phyloP scores from a whole-genome alignment of 2,113 vertebrate genomes.

The Nyctibius bracteatus region DNA sequence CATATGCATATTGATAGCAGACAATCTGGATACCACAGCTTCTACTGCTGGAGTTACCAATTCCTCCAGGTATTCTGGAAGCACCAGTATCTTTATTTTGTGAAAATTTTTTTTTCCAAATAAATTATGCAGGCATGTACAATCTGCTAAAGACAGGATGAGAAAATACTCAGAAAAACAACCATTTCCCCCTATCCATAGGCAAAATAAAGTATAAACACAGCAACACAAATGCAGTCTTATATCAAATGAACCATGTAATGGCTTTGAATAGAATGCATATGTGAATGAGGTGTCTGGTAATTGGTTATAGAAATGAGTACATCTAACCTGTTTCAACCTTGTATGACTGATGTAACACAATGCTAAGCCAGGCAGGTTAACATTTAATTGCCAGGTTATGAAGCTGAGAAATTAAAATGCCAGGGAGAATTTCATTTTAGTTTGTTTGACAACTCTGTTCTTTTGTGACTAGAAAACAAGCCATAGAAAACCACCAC shows the following conservation, averaged over 20 bases:
- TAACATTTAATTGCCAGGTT: background rate
- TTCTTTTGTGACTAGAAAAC: background rate
- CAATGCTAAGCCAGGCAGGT: background rate
- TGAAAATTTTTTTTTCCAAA: background rate
- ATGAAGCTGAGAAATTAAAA: constrained; percentile 4
- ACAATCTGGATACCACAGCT: background rate
- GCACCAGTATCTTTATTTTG: background rate
- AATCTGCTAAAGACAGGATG: background rate
- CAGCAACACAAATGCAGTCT: background rate
- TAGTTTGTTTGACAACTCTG: background rate
- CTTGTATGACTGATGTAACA: background rate
- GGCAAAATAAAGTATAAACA: background rate
- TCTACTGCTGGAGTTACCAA: background rate
- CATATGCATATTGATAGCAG: background rate
- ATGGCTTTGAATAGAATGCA: background rate
- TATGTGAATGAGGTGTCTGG: background rate
- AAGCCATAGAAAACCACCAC: background rate
- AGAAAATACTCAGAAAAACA: background rate
- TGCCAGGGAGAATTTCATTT: background rate
- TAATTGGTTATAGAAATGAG: background rate
- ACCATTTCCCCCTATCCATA: background rate
- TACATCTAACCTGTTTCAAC: background rate
- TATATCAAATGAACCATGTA: background rate
- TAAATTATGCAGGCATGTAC: background rate
- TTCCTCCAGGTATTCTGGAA: background rate